Conservation (phyloP, 2,113 vertebrate species). For the Oncorhynchus gorbuscha region DNA sequence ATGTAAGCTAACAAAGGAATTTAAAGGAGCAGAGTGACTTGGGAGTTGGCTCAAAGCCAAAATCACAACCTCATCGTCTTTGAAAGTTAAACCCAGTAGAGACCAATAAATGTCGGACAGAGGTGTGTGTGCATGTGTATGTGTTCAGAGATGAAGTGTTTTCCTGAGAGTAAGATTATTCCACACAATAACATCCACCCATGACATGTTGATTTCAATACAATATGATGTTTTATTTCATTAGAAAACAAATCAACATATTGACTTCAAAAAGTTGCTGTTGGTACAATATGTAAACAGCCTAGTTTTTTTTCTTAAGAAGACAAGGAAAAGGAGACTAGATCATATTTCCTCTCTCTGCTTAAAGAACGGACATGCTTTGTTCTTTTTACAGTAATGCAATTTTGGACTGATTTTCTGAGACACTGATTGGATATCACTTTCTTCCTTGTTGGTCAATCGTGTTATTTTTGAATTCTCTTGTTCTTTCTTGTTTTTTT, state of each 20-base stretch:
- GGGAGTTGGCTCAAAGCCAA: constrained; percentile 31
- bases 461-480: constrained; percentile 54
- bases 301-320: too few species aligned
- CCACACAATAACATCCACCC: constrained; percentile 14
- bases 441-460: constrained; percentile 24
- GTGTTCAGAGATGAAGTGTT: neutral
- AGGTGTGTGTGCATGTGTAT: neutral
- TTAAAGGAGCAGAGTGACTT: constrained; percentile 26
- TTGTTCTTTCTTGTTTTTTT: constrained; percentile 37
- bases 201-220: constrained; percentile 4
- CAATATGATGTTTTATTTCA: neutral
- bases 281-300: neutral
- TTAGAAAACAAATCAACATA: neutral
- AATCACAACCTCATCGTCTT: constrained; percentile 18
- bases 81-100: constrained; percentile 16
- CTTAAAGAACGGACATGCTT: neutral
- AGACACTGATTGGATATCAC: constrained; percentile 20
- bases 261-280: neutral
- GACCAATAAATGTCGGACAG: neutral
- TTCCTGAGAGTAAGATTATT: neutral
- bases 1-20: constrained; percentile 54
- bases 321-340: neutral
- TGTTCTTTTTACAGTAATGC: neutral
- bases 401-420: constrained; percentile 26
- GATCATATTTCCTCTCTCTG: neutral